Percentiles rank a stretch among this genome's conserved stretches.
Evolutionary conservation across 2,113 vertebrate genomes (phyloP).

Genomic region (Sporophila hypoxantha): DNA sequence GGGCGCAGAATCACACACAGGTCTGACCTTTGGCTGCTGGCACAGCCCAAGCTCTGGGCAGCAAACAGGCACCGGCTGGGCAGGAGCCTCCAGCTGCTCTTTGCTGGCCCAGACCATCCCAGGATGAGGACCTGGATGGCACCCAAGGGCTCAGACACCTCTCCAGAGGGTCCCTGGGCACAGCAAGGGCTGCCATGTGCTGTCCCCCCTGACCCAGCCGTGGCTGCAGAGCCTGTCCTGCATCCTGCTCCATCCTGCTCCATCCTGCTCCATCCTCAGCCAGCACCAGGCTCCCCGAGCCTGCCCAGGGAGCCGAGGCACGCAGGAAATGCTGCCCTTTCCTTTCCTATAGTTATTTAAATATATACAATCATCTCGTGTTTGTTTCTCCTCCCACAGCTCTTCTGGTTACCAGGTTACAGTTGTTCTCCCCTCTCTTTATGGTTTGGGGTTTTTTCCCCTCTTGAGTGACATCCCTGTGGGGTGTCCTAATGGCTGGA

Average conservation of each 20-base stretch:
- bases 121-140: accelerated
- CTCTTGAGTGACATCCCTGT: slow-evolving; percentile 6
- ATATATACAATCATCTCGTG: slow-evolving; percentile 15
- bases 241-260: not conserved
- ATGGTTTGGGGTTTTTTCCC: not conserved
- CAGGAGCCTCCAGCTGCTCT: not conserved
- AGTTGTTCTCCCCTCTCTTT: not conserved
- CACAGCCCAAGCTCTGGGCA: not conserved
- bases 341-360: slow-evolving; percentile 16
- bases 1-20: accelerated
- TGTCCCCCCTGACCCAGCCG: not conserved
- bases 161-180: not conserved
- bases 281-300: not conserved
- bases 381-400: slow-evolving; percentile 57
- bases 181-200: not conserved
- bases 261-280: no score
- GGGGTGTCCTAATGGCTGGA: not conserved
- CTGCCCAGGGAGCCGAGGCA: not conserved
- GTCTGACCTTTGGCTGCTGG: not conserved
- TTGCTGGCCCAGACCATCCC: accelerated
- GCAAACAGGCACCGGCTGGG: accelerated
- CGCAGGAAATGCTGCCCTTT: not conserved
- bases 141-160: not conserved
- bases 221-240: not conserved
- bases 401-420: slow-evolving; percentile 54